Base-by-base conservation (phyloP, 1,140 invertebrate genomes). In the Zaprionus ghesquierei region DNA sequence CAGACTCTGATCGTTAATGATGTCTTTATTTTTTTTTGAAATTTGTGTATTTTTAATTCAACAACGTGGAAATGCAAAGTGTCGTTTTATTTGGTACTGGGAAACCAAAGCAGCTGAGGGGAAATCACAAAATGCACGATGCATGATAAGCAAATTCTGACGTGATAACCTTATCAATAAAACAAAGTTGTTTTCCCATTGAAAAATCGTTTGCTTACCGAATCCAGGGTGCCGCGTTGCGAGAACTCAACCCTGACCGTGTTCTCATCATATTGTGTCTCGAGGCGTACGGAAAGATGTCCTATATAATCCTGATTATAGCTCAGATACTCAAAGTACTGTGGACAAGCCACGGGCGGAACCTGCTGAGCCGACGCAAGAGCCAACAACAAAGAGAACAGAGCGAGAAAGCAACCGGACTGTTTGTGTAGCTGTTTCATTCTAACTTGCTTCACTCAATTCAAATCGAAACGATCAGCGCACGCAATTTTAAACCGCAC, bases 281-380 rank as follows among this genome's bases (percentile, higher is more conserved):
- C 69, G 46, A 80, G 49, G 0, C 38, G 56, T 4, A 89, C 27
- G 0, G 61, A 44, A 5, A 89, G 38, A 3, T 63, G 73, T 8
- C 84, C 84, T 8, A 89, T 72, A 51, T 55, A 77, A 50, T 84
- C 27, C 12, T 41, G 51, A 9, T 62, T 59, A 49, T 56, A 75
- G 18, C 15, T 38, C 23, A 89, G 22, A 33, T 89, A 89, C 53
- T 75, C 12, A 12, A 89, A 89, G 20, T 80, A 69, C 2, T 65
- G 23, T 3, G 84, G 84, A 51, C 84, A 89, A 8, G 69, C 66
- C 1, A 87, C 59, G 8, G 44, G 49, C 1, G 84, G 84, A 38
- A 84, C 51, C 25, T 31, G 75, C 41, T 87, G 84, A 5, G 46
- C 69, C 2, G 41, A 10, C 0, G 10, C 53, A 71, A n/a, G 29